Percentiles rank a stretch among this genome's conserved stretches.
These are phyloP conservation scores for Callopanchax toddi DNA, from an alignment of 2,113 vertebrate genomes.

Conservation along the genomic window DNA sequence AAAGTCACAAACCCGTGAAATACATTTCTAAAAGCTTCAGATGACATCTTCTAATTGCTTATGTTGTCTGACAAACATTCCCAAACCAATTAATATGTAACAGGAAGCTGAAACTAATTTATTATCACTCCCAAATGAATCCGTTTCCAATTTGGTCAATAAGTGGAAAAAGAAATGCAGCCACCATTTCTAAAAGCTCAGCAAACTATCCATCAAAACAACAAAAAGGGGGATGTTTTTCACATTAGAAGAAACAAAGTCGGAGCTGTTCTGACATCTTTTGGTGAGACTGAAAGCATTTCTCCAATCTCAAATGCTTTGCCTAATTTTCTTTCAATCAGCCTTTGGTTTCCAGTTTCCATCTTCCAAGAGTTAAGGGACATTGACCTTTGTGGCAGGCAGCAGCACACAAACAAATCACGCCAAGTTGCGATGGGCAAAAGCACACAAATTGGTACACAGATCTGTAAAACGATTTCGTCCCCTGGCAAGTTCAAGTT, in stretches of 20 bases:
- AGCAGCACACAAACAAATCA: not conserved
- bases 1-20: slow-evolving; percentile 5
- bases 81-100: slow-evolving; percentile 10
- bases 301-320: not conserved
- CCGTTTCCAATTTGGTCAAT: not conserved
- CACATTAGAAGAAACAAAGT: not conserved
- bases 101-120: not conserved
- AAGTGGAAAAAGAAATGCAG: not conserved
- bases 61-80: not conserved
- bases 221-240: not conserved
- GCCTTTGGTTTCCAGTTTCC: not conserved
- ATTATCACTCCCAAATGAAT: not conserved
- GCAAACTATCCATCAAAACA: not conserved
- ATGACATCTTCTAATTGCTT: not conserved
- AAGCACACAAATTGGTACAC: not conserved
- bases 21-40: not conserved
- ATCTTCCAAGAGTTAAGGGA: not conserved
- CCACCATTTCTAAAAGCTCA: not conserved
- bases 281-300: not conserved
- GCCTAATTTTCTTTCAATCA: not conserved
- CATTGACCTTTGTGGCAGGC: not conserved
- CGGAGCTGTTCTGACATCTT: not conserved
- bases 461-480: slow-evolving; percentile 2
- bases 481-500: slow-evolving; percentile 20
- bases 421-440: not conserved